phyloP scores from a whole-genome alignment of 2,797 vertebrate genomes.

The Momotus momota region DNA sequence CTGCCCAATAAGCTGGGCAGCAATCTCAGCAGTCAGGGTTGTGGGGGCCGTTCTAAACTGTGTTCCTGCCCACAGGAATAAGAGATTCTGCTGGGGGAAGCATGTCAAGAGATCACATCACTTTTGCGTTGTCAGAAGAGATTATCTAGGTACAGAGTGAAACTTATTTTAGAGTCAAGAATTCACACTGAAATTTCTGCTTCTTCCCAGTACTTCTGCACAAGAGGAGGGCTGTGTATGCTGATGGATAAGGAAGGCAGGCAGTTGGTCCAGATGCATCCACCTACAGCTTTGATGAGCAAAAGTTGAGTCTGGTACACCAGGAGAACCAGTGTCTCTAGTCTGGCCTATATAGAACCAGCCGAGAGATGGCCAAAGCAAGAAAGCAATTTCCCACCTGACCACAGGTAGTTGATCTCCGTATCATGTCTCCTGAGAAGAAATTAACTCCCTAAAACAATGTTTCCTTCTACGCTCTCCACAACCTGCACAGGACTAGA shows the following conservation, averaged over 20 bases:
- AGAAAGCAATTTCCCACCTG: neutral
- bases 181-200: neutral
- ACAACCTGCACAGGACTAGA: neutral
- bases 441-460: neutral
- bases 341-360: neutral
- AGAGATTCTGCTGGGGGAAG: neutral
- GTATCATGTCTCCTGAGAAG: accelerated
- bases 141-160: neutral
- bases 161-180: neutral
- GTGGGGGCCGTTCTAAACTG: neutral
- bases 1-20: neutral
- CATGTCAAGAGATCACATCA: accelerated
- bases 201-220: neutral
- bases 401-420: neutral
- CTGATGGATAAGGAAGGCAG: neutral
- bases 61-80: neutral
- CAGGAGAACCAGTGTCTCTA: neutral
- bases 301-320: accelerated
- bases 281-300: neutral
- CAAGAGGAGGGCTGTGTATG: neutral
- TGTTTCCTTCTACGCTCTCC: neutral
- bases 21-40: neutral
- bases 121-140: neutral
- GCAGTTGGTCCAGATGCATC: neutral
- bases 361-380: neutral